Evolutionary conservation across 2,113 vertebrate genomes (phyloP).

Genomic region (Lota lota): DNA sequence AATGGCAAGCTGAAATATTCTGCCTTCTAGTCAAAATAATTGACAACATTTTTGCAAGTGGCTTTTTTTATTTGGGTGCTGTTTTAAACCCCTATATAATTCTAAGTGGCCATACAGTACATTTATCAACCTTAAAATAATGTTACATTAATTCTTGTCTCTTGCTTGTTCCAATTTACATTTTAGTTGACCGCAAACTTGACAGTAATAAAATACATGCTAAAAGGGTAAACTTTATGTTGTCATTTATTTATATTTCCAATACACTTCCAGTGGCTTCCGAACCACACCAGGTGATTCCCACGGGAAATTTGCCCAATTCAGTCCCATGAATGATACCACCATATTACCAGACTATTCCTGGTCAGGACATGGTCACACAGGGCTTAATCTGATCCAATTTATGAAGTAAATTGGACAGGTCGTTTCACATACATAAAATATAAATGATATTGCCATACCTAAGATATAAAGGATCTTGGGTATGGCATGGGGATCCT

Average conservation of each 20-base stretch:
- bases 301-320: too few relatives aligned
- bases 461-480: too few relatives aligned
- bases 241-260: not conserved
- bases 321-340: too few relatives aligned
- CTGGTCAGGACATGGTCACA: too few relatives aligned
- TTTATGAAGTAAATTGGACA: too few relatives aligned
- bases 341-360: too few relatives aligned
- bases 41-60: too few relatives aligned
- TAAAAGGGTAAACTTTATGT: constrained; percentile 5
- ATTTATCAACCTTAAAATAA: not conserved
- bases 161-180: constrained; percentile 3
- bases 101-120: constrained; percentile 22
- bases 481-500: too few relatives aligned
- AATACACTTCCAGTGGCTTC: not conserved
- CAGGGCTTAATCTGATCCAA: too few relatives aligned
- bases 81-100: not conserved
- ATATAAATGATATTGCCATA: too few relatives aligned
- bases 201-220: not conserved
- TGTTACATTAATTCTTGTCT: not conserved
- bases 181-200: constrained; percentile 10
- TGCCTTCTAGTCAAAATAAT: constrained; percentile 32
- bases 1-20: not conserved
- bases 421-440: too few relatives aligned
- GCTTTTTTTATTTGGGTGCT: not conserved
- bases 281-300: too few relatives aligned